Conservation (phyloP, 2,113 vertebrate species). For the Nansenia antarctica region DNA sequence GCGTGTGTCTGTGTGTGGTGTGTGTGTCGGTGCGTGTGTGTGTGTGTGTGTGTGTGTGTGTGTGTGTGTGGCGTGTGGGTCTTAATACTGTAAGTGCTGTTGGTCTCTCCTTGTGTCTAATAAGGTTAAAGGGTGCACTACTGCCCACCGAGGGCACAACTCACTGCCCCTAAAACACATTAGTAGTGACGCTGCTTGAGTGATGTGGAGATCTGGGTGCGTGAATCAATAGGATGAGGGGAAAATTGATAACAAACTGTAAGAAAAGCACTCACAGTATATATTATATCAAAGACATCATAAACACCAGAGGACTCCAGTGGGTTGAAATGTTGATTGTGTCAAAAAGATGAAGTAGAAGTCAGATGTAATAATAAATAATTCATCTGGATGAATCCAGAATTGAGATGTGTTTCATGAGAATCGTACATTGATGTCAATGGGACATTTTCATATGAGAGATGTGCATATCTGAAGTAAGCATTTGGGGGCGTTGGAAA, state of each 20-base stretch:
- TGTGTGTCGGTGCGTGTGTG: too few relatives aligned
- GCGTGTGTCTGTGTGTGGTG: too few relatives aligned
- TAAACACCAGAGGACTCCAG: not conserved
- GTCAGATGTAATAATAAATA: not conserved
- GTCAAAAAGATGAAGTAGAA: not conserved
- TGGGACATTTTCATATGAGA: too few relatives aligned
- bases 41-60: not conserved
- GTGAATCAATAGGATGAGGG: constrained; percentile 13
- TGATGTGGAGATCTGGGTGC: not conserved
- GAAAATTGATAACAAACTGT: constrained; percentile 6
- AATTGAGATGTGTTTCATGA: too few relatives aligned
- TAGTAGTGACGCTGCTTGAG: constrained; percentile 6
- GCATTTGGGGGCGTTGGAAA: too few relatives aligned
- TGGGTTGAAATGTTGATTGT: not conserved
- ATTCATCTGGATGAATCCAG: too few relatives aligned
- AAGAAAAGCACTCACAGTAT: constrained; percentile 4
- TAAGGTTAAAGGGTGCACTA: not conserved
- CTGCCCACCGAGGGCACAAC: constrained; percentile 1
- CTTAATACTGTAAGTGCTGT: constrained; percentile 2
- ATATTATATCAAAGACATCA: not conserved
- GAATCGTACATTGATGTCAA: too few relatives aligned
- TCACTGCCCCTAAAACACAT: constrained; percentile 6
- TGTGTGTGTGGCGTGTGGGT: too few relatives aligned
- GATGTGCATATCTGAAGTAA: too few relatives aligned
- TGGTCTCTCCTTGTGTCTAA: constrained; percentile 11